Evolutionary conservation across 2,113 vertebrate genomes (phyloP).

Genomic region (Pipa parva): DNA sequence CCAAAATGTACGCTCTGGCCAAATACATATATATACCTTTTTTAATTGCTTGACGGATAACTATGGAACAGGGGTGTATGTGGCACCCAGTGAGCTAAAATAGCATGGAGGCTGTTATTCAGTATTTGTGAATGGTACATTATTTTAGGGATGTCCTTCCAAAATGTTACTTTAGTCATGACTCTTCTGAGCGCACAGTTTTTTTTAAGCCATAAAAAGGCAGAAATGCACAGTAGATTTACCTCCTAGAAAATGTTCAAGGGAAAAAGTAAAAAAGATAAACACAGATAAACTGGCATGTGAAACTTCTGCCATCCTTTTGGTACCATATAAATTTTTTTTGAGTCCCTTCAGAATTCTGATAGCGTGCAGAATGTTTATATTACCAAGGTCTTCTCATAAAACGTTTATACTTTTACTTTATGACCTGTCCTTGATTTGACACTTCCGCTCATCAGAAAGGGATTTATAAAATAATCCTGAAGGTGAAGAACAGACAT

Average conservation of each 20-base stretch:
- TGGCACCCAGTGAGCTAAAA: background rate
- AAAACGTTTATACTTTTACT: constrained; percentile 81
- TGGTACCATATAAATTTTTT: constrained; percentile 63
- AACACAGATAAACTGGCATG: constrained; percentile 45
- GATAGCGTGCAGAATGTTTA: constrained; percentile 76
- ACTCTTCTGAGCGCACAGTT: constrained; percentile 17
- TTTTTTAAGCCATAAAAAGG: constrained; percentile 34
- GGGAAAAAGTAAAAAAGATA: constrained; percentile 48
- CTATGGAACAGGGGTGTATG: background rate
- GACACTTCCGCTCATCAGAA: constrained; percentile 81
- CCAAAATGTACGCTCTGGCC: background rate
- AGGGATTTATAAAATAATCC: constrained; percentile 84
- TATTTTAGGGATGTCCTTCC: background rate
- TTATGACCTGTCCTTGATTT: constrained; percentile 81
- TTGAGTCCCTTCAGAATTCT: constrained; percentile 70
- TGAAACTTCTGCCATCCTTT: constrained; percentile 63
- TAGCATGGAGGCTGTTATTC: background rate
- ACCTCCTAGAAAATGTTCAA: constrained; percentile 38
- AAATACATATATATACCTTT: background rate
- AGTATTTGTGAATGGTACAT: background rate
- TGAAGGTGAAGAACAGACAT: constrained; percentile 77
- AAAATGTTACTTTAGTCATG: constrained; percentile 5
- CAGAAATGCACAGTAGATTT: constrained; percentile 40
- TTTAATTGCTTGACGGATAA: too few relatives aligned
- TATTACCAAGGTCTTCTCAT: constrained; percentile 75